Evolutionary conservation across 2,888 invertebrate species (phyloP).

Genomic region (Oithona nana): DNA sequence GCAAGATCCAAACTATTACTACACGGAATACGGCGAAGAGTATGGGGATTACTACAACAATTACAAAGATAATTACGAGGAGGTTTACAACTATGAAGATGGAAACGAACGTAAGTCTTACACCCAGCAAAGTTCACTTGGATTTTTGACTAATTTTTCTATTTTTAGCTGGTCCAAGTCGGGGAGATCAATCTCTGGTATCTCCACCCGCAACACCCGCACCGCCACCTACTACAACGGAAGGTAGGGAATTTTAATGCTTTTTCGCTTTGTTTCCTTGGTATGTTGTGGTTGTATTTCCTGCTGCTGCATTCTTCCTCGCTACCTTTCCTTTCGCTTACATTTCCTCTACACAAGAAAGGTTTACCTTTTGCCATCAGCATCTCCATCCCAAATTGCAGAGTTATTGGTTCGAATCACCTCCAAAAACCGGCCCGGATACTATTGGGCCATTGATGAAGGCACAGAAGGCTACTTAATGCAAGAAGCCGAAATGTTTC

Average conservation of each 20-base stretch:
- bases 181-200: constrained; percentile 15
- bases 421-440: constrained; percentile 12
- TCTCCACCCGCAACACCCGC: neutral
- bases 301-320: no score
- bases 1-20: constrained; percentile 3
- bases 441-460: constrained; percentile 15
- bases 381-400: neutral
- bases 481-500: constrained; percentile 4
- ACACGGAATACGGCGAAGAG: constrained; percentile 12
- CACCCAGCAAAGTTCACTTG: neutral
- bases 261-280: no score
- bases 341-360: no score
- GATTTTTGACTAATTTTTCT: neutral
- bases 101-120: neutral
- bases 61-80: neutral
- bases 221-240: neutral
- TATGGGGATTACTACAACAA: neutral
- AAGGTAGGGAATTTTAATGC: neutral
- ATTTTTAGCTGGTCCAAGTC: neutral
- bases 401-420: constrained; percentile 12
- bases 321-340: no score
- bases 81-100: constrained; percentile 1
- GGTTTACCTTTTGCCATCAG: no score
- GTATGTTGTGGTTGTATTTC: neutral
- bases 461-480: constrained; percentile 16